Evolutionary conservation across 2,888 invertebrate genomes (phyloP).

Genomic region (Ennomos quercinarius): DNA sequence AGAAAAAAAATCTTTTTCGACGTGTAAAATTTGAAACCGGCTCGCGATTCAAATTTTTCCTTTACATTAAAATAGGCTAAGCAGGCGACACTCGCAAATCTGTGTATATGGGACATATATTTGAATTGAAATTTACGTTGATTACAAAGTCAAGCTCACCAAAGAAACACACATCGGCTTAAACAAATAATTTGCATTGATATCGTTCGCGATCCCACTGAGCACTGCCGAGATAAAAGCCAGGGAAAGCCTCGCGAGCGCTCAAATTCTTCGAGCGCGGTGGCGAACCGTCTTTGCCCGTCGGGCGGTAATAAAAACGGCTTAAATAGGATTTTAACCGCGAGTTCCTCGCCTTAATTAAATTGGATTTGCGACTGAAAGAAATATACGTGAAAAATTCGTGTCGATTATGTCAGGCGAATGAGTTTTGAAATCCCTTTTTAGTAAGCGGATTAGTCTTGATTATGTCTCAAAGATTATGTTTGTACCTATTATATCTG

Average conservation of each 20-base stretch:
- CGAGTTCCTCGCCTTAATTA: slow-evolving; percentile 85
- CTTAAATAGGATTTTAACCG: slow-evolving; percentile 85
- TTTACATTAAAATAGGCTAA: no score
- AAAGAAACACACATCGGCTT: slow-evolving; percentile 32
- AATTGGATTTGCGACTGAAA: slow-evolving; percentile 84
- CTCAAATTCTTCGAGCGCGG: slow-evolving; percentile 80
- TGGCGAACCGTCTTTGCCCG: slow-evolving; percentile 82
- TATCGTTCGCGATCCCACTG: slow-evolving; percentile 71
- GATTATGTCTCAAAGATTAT: slow-evolving; percentile 61
- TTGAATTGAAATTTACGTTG: not conserved
- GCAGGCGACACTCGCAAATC: no score
- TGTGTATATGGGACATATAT: no score
- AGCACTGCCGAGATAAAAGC: slow-evolving; percentile 75
- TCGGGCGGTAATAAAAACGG: slow-evolving; percentile 85
- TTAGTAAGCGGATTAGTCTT: slow-evolving; percentile 70
- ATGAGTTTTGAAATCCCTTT: slow-evolving; percentile 75
- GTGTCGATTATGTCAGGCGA: slow-evolving; percentile 80
- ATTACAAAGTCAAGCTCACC: not conserved
- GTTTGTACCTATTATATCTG: slow-evolving; percentile 52
- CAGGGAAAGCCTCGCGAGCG: slow-evolving; percentile 75
- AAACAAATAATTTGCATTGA: slow-evolving; percentile 75
- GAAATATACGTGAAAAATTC: slow-evolving; percentile 84
- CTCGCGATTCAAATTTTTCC: no score
- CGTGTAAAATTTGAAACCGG: no score
- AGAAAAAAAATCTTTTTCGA: no score